Percentiles rank a stretch among this genome's conserved stretches.
phyloP scores from a whole-genome alignment of 2,888 invertebrate species.

The Ferrisia virgata region DNA sequence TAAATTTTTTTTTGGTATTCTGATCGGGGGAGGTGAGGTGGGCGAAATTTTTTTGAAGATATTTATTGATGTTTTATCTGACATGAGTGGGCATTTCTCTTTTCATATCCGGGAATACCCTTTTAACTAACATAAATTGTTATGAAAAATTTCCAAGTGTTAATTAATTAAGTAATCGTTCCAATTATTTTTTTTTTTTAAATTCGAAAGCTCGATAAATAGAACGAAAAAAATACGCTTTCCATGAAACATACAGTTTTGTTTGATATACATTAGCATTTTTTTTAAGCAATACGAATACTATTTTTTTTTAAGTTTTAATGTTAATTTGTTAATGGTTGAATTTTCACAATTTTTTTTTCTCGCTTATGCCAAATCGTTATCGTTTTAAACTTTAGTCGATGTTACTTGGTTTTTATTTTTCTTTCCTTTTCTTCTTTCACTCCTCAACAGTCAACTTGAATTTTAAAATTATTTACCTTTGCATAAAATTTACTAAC shows the following conservation, averaged over 20 bases:
- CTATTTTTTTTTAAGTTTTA: neutral
- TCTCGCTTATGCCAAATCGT: neutral
- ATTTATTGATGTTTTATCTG: too few species aligned
- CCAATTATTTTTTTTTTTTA: too few species aligned
- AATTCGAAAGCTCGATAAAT: neutral
- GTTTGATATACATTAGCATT: slow-evolving; percentile 1
- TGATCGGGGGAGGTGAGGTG: too few species aligned
- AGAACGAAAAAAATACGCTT: neutral
- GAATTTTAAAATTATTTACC: neutral
- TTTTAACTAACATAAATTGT: too few species aligned
- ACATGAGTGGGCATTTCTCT: too few species aligned
- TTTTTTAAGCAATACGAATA: slow-evolving; percentile 7
- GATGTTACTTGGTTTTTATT: slow-evolving; percentile 8
- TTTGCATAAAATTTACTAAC: neutral
- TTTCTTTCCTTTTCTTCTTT: neutral
- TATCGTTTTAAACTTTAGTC: neutral
- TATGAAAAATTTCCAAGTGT: too few species aligned
- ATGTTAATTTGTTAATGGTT: slow-evolving; percentile 25
- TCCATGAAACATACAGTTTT: neutral
- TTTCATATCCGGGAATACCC: too few species aligned
- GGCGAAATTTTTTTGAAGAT: too few species aligned
- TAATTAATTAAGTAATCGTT: too few species aligned
- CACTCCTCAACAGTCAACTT: neutral
- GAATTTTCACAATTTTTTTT: neutral
- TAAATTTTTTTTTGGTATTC: too few species aligned